A percentile compares a stretch with the other conserved stretches of the same genome.
Conservation (phyloP, 2,113 vertebrate species). For the Dipodomys spectabilis region DNA sequence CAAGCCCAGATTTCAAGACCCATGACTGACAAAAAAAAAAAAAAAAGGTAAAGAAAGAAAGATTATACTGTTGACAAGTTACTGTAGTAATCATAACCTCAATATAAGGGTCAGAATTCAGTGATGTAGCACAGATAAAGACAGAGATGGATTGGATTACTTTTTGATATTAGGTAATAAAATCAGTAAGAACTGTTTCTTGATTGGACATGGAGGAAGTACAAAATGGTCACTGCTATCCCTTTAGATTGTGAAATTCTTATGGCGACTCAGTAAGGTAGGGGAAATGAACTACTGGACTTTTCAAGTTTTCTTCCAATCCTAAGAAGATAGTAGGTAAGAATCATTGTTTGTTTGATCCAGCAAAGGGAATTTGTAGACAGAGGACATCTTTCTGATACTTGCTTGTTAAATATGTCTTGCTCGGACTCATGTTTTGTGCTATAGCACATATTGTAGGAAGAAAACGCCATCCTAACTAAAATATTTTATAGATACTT, state of each 20-base stretch:
- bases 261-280: too few relatives aligned
- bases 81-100: not conserved
- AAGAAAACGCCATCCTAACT: not conserved
- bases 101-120: not conserved
- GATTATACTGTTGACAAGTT: not conserved
- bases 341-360: not conserved
- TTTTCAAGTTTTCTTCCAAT: constrained; percentile 32
- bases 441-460: not conserved
- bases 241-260: too few relatives aligned
- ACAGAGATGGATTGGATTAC: not conserved
- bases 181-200: not conserved
- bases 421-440: constrained; percentile 16
- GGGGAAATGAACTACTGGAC: not conserved
- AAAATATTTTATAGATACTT: not conserved
- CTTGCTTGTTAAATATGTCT: not conserved
- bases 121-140: not conserved
- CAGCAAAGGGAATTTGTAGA: not conserved
- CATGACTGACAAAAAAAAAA: too few relatives aligned
- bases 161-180: not conserved
- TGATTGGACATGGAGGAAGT: not conserved
- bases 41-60: not conserved
- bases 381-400: not conserved
- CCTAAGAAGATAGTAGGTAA: not conserved
- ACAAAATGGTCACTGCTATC: not conserved
- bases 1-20: too few relatives aligned